These are phyloP conservation scores for Nezara viridula DNA, from an alignment of 2,888 invertebrate species.

Conservation along the genomic window DNA sequence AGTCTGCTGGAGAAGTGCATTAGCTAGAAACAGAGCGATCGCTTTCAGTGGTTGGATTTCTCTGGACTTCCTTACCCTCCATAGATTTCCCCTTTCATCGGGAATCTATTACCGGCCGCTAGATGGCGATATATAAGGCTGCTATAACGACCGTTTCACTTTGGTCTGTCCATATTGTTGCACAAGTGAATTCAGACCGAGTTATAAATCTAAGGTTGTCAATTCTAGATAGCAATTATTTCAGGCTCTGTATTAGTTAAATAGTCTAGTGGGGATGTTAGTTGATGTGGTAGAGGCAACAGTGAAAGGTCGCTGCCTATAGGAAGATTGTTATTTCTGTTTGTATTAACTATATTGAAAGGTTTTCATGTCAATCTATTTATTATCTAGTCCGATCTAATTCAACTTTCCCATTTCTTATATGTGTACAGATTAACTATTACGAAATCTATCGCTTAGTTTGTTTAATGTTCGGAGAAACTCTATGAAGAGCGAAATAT, in stretches of 20 bases:
- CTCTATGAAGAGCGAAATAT: no score
- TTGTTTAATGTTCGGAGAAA: no score
- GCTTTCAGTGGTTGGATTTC: slow-evolving; percentile 29
- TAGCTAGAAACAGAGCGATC: neutral
- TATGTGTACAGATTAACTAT: neutral
- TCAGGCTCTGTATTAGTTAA: slow-evolving; percentile 3
- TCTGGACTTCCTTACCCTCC: neutral
- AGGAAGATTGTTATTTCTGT: neutral
- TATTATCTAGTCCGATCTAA: neutral
- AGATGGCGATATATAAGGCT: neutral
- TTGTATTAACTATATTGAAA: neutral
- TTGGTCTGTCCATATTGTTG: neutral
- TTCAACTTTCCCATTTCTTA: neutral
- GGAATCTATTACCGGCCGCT: neutral
- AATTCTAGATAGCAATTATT: neutral
- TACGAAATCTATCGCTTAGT: no score
- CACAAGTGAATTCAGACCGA: neutral
- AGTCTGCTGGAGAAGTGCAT: neutral
- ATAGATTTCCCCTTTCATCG: slow-evolving; percentile 33
- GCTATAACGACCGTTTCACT: neutral
- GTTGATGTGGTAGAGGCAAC: neutral
- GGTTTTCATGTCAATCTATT: neutral
- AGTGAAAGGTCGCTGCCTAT: neutral
- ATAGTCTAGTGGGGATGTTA: neutral
- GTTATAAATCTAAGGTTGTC: neutral